Base-by-base conservation (phyloP, 2,797 vertebrate species). In the Amniataba percoides region DNA sequence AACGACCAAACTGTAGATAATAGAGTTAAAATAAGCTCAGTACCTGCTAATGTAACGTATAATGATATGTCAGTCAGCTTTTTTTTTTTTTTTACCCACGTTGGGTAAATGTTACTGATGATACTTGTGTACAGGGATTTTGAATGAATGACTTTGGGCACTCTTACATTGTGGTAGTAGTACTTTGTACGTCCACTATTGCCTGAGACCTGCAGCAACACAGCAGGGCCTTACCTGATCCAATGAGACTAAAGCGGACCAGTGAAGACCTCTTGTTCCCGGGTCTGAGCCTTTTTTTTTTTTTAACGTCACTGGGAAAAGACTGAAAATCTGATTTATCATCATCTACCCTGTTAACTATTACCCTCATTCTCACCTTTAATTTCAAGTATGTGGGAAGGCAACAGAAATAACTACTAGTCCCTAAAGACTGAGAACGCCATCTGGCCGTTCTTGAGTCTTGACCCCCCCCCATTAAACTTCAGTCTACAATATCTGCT, bases 371-470 rank as follows among this genome's bases (percentile, higher is more conserved):
- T 74, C 45, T 57, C 43, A 63, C 79, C 64, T 72, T 78, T 63
- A 36, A 74, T 72, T 92, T 88, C 89, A 91, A 93, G 90, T 92
- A 88, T 51, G 77, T 78, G 72, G 73, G 64, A 90, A 89, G 77
- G 89, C 85, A 87, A 81, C 77, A 51, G 68, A 77, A 71, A 78
- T 61, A 43, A 67, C 15, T 19, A 60, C 63, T 57, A 31, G 34
- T 7, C 7, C 34, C 34, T 34, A 3, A 34, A 3, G 34, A 34
- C 34, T 36, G 34, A 36, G 8, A 9, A 36, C 34, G 42, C 72
- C 57, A 11, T 45, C 57, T 34, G 34, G 59, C 57, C 19, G 4
- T 19, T 55, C 56, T 60, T 14, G 12, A 65, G 55, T 68, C 42
- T 36, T 19, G 27, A 48, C 60, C 59, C 43, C 66, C 66, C 40